phyloP scores from a whole-genome alignment of 64 coral and sea anemone species.

The Pocillopora damicornis region DNA sequence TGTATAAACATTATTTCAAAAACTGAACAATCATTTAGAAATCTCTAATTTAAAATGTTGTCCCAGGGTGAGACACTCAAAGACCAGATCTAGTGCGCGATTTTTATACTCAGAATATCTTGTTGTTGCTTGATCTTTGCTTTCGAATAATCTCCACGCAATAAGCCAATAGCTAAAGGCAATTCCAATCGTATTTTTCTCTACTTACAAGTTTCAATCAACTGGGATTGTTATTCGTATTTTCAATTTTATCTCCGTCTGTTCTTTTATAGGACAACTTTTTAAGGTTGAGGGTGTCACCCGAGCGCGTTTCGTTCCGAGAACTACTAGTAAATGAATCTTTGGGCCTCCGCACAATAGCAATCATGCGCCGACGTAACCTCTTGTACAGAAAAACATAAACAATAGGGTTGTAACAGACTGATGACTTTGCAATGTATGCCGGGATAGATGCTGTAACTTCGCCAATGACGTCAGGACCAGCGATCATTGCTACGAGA shows the following conservation, averaged over 20 bases:
- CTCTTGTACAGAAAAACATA: constrained; percentile 41
- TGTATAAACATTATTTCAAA: too few species aligned
- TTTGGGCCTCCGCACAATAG: background rate
- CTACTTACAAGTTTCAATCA: too few species aligned
- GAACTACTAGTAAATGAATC: constrained; percentile 3
- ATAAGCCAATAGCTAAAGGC: too few species aligned
- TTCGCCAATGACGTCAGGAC: constrained; percentile 8
- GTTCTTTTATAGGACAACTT: background rate
- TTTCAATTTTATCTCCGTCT: background rate
- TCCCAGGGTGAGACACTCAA: too few species aligned
- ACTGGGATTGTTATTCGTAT: background rate
- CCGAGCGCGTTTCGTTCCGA: background rate
- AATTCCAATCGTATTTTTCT: too few species aligned
- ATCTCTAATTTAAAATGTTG: too few species aligned
- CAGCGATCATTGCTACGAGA: constrained; percentile 14
- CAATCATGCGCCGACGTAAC: background rate
- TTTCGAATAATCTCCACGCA: too few species aligned
- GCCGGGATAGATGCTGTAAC: constrained; percentile 31
- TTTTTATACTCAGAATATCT: too few species aligned
- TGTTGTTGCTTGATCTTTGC: too few species aligned
- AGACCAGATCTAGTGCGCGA: too few species aligned
- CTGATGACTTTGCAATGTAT: constrained; percentile 53
- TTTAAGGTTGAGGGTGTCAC: background rate
- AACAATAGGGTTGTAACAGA: constrained; percentile 45
- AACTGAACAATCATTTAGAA: too few species aligned